phyloP scores from a whole-genome alignment of 30 jellyfish, hydroid and myxozoan genomes.

The Aurelia sp. region DNA sequence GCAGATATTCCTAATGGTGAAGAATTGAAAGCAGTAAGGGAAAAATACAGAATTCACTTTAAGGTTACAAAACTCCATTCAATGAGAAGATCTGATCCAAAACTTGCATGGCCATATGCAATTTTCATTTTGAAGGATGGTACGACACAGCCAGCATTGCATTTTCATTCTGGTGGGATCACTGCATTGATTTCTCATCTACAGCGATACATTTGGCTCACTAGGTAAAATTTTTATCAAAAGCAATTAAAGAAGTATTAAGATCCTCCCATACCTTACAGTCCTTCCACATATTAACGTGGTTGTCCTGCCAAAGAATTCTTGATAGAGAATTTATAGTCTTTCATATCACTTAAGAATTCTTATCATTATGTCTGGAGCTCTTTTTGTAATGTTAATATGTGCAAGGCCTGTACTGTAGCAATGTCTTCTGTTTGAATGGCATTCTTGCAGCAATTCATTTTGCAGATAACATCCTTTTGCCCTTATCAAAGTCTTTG shows the following conservation, averaged over 20 bases:
- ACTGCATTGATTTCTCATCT: slow-evolving; percentile 70
- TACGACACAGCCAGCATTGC: slow-evolving; percentile 93
- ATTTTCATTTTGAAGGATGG: slow-evolving; percentile 87
- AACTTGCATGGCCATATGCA: slow-evolving; percentile 96
- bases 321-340: too few species aligned
- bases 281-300: background rate
- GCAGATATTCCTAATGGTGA: background rate
- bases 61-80: slow-evolving; percentile 77
- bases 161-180: slow-evolving; percentile 93
- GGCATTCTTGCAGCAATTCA: background rate
- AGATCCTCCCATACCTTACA: background rate
- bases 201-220: slow-evolving; percentile 90
- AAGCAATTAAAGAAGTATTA: background rate
- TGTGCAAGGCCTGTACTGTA: too few species aligned
- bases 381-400: too few species aligned
- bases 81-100: slow-evolving; percentile 89
- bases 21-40: background rate
- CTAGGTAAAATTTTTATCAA: slow-evolving; percentile 52
- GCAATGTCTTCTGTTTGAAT: background rate
- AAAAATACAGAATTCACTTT: slow-evolving; percentile 61
- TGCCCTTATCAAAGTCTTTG: too few species aligned
- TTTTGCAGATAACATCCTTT: too few species aligned
- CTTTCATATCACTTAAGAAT: background rate
- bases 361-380: background rate
- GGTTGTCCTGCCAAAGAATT: too few species aligned